Evolutionary conservation across 2,113 vertebrate species (phyloP), one percentile per base, ranked within the genome.

Genomic region (Oriolus oriolus): DNA sequence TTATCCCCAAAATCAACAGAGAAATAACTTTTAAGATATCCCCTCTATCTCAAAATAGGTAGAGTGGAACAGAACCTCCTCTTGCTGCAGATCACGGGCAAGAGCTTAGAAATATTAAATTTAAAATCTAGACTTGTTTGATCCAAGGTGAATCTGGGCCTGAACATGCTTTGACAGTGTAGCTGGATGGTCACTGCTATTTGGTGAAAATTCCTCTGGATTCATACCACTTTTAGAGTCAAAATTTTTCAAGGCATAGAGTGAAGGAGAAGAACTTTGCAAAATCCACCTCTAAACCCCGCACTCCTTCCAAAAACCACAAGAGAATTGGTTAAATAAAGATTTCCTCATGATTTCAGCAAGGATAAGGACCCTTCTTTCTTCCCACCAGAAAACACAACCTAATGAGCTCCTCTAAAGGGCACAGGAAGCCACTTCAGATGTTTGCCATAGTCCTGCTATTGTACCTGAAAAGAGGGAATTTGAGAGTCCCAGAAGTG

Each of bases 151-250:
- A 68, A 39, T 71, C 21, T 47, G 33, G 23, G 6, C 11, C 57
- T 73, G 41, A 27, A 18, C 7, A 8, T 27, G 13, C 6, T 78
- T 60, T 82, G 64, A 10, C 21, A 21, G 13, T 28, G 22, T 27
- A 37, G 20, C 26, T 65, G 45, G 7, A 5, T 61, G 50, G 20
- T 54, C 53, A 27, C 33, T 75, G 19, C 13, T 65, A 0, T 59
- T 11, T 31, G 24, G 3, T 76, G 47, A 68, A 54, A 64, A 86
- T 49, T 64, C n/a, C 16, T 22, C 39, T 42, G 39, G 6, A 19
- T 41, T 31, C 4, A 4, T 27, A 10, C 39, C 0, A 0, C 3
- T 16, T 7, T 10, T 45, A 37, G 39, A 75, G 9, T 9, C 54
- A 68, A 69, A 54, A 82, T 33, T 27, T 65, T 88, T 35, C 66